Evolutionary conservation across 2,888 invertebrate species (phyloP).

Genomic region (Drosophila peninsularis): DNA sequence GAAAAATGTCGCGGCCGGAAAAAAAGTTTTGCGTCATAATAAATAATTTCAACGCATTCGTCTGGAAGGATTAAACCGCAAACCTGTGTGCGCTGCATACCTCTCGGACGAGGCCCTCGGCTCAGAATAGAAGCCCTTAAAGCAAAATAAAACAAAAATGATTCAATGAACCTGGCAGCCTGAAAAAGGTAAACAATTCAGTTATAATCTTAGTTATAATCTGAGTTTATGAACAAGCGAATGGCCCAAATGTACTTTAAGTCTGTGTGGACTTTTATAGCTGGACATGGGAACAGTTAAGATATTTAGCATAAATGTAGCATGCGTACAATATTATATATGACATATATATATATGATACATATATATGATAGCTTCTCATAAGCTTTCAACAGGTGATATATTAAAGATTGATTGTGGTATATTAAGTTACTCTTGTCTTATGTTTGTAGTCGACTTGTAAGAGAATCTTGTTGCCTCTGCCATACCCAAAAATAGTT

Average conservation of each 20-base stretch:
- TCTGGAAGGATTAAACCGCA: slow-evolving; percentile 78
- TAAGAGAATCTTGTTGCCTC: not conserved
- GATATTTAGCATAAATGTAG: not conserved
- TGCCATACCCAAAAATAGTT: not conserved
- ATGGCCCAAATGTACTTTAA: not conserved
- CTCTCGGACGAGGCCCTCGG: slow-evolving; percentile 9
- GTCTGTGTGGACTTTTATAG: not conserved
- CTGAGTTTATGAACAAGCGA: not conserved
- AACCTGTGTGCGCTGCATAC: slow-evolving; percentile 30
- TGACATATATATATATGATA: too few relatives aligned
- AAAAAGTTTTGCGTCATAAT: slow-evolving; percentile 79
- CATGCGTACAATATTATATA: too few relatives aligned
- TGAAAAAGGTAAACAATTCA: slow-evolving; percentile 15
- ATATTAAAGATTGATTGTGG: too few relatives aligned
- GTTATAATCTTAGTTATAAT: slow-evolving; percentile 4
- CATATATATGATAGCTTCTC: too few relatives aligned
- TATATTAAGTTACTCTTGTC: too few relatives aligned
- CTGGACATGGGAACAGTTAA: too few relatives aligned
- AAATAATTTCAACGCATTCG: slow-evolving; percentile 78
- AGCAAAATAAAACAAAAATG: slow-evolving; percentile 14
- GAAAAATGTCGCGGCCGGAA: slow-evolving; percentile 60
- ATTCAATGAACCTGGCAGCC: slow-evolving; percentile 10
- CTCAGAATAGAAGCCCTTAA: slow-evolving; percentile 21
- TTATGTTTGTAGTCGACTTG: not conserved
- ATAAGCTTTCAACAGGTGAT: too few relatives aligned